Evolutionary conservation across 2,888 invertebrate genomes (phyloP).

Genomic region (Bellardia bayeri): DNA sequence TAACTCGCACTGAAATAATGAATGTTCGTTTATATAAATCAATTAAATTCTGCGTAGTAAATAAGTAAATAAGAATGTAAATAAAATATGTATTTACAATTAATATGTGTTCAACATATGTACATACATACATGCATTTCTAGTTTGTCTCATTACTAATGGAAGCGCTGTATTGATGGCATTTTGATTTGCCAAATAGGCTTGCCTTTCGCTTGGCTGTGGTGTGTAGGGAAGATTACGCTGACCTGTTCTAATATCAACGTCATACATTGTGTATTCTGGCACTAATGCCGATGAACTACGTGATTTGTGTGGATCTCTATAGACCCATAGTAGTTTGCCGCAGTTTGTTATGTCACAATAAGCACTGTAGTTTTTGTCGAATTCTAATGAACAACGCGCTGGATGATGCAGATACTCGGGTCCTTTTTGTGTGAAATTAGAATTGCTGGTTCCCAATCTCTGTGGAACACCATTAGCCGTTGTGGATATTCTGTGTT

Average conservation of each 20-base stretch:
- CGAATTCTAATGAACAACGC: constrained; percentile 54
- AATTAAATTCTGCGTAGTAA: constrained; percentile 15
- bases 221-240: constrained; percentile 81
- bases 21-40: background rate
- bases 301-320: constrained; percentile 74
- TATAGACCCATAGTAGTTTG: constrained; percentile 82
- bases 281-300: constrained; percentile 65
- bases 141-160: constrained; percentile 87
- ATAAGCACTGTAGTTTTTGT: constrained; percentile 59
- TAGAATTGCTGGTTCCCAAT: constrained; percentile 15
- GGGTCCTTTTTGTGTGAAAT: constrained; percentile 45
- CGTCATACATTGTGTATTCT: constrained; percentile 58
- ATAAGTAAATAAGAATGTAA: background rate
- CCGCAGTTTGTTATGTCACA: constrained; percentile 83
- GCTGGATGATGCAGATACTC: constrained; percentile 62
- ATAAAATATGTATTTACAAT: constrained; percentile 16
- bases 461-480: constrained; percentile 38
- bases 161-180: constrained; percentile 86
- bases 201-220: constrained; percentile 79
- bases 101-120: constrained; percentile 86
- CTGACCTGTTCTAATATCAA: constrained; percentile 68
- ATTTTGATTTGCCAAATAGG: constrained; percentile 82
- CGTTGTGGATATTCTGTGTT: background rate
- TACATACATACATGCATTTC: constrained; percentile 88
- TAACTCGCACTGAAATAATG: background rate